Percentiles rank a stretch among this genome's conserved stretches.
Evolutionary conservation across 2,113 vertebrate genomes (phyloP).

Genomic region (Rissa tridactyla): DNA sequence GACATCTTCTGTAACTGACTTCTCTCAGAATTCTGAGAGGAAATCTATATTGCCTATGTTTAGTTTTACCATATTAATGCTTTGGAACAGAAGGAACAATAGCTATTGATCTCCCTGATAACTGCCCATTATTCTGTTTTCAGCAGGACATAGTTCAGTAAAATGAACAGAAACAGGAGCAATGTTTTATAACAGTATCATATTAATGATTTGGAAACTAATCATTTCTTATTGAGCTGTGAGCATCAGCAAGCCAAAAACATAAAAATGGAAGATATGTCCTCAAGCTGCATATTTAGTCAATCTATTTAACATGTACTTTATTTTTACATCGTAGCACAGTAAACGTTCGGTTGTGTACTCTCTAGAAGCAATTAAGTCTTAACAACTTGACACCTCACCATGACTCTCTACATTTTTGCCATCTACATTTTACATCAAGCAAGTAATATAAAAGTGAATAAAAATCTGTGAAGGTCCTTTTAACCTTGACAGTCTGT

Average conservation of each 20-base stretch:
- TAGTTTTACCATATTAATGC: background rate
- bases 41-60: background rate
- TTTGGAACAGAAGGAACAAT: background rate
- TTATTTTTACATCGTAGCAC: background rate
- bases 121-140: background rate
- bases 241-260: background rate
- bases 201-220: background rate
- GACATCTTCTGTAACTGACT: background rate
- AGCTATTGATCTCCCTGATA: background rate
- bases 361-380: slow-evolving; percentile 25
- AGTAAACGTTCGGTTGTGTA: background rate
- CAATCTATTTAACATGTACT: background rate
- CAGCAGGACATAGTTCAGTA: background rate
- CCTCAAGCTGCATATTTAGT: background rate
- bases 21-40: background rate
- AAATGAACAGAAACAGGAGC: background rate
- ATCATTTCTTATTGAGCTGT: background rate
- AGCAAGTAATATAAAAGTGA: background rate
- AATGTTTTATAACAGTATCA: background rate
- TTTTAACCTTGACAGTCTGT: slow-evolving; percentile 37
- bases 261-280: background rate
- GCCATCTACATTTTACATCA: background rate
- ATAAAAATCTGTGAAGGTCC: slow-evolving; percentile 14
- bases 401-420: background rate
- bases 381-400: background rate